Evolutionary conservation across 2,888 invertebrate genomes (phyloP).

Genomic region (Hydriomena furcata): DNA sequence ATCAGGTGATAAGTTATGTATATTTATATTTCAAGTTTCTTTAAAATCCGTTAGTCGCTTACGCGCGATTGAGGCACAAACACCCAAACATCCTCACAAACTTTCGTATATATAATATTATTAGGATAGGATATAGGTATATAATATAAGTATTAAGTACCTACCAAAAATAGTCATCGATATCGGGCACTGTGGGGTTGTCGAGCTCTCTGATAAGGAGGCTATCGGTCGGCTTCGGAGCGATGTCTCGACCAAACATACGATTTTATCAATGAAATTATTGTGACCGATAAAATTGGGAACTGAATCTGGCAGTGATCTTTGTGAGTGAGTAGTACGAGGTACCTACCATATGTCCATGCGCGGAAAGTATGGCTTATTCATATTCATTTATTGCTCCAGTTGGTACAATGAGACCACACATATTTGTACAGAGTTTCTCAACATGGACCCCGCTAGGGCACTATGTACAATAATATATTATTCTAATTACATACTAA

Average conservation of each 20-base stretch:
- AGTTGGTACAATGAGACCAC: too few relatives aligned
- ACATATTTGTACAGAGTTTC: too few relatives aligned
- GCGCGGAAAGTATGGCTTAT: constrained; percentile 17
- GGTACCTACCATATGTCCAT: constrained; percentile 7
- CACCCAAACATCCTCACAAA: neutral
- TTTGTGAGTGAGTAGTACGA: constrained; percentile 1
- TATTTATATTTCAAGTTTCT: too few relatives aligned
- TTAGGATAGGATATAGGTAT: too few relatives aligned
- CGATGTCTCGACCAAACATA: constrained; percentile 47
- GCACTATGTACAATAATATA: too few relatives aligned
- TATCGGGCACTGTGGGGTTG: constrained; percentile 47
- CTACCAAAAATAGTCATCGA: constrained; percentile 14
- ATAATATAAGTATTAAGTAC: too few relatives aligned
- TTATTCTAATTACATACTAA: too few relatives aligned
- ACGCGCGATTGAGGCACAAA: too few relatives aligned
- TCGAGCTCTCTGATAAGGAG: constrained; percentile 44
- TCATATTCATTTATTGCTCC: too few relatives aligned
- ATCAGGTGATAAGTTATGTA: too few relatives aligned
- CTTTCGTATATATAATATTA: neutral
- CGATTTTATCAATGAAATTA: constrained; percentile 51
- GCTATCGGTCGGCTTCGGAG: constrained; percentile 44
- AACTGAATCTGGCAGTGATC: constrained; percentile 16
- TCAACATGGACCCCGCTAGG: too few relatives aligned
- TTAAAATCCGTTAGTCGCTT: too few relatives aligned
- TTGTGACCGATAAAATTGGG: constrained; percentile 27